Conservation (phyloP, 2,113 vertebrate species). For the Spea bombifrons region DNA sequence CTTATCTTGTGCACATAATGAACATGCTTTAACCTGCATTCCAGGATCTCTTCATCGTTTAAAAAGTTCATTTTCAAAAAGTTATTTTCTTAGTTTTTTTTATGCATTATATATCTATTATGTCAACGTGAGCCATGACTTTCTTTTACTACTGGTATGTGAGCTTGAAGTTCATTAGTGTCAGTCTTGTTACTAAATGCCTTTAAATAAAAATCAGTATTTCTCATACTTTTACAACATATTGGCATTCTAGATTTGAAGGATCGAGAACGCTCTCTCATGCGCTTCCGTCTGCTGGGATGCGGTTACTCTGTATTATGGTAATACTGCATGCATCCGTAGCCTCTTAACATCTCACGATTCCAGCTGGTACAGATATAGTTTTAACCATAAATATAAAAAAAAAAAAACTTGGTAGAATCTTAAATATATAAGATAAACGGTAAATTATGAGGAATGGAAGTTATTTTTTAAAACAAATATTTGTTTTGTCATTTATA, state of each 20-base stretch:
- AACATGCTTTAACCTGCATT: slow-evolving; percentile 93
- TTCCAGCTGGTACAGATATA: not conserved
- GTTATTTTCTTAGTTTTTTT: slow-evolving; percentile 70
- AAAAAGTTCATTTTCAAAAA: slow-evolving; percentile 75
- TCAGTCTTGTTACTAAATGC: not conserved
- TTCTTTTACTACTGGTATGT: slow-evolving; percentile 65
- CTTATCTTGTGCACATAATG: slow-evolving; percentile 87
- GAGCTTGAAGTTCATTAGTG: slow-evolving; percentile 58
- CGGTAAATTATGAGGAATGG: slow-evolving; percentile 27
- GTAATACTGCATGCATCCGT: slow-evolving; percentile 74
- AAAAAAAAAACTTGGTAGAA: not conserved
- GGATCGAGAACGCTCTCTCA: not conserved
- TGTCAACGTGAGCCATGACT: slow-evolving; percentile 61
- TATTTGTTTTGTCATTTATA: slow-evolving; percentile 1
- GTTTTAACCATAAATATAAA: slow-evolving; percentile 1
- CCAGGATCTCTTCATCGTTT: slow-evolving; percentile 79
- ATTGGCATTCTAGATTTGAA: slow-evolving; percentile 22
- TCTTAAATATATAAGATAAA: not conserved
- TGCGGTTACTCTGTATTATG: slow-evolving; percentile 49
- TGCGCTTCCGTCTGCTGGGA: not conserved
- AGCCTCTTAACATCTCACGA: not conserved
- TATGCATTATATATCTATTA: slow-evolving; percentile 74
- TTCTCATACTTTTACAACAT: slow-evolving; percentile 5
- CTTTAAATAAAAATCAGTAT: slow-evolving; percentile 12
- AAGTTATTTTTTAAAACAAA: slow-evolving; percentile 16